These are phyloP conservation scores for Gnathonemus longibarbis DNA, from an alignment of 2,113 vertebrate genomes.

Conservation along the genomic window DNA sequence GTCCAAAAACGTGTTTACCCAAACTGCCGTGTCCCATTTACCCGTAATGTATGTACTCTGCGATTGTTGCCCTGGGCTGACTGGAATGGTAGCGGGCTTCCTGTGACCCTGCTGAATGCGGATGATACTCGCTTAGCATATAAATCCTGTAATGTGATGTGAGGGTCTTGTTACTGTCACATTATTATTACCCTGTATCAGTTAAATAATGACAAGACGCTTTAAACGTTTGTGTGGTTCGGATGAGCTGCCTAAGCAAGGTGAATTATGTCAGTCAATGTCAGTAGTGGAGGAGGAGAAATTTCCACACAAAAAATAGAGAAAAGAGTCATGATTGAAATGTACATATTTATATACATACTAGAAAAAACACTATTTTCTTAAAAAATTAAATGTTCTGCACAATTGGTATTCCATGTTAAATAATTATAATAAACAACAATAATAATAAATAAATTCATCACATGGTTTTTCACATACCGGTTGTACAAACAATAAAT, in stretches of 20 bases:
- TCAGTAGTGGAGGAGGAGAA: background rate
- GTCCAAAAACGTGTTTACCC: background rate
- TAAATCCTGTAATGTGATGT: background rate
- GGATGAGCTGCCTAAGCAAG: background rate
- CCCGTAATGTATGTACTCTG: background rate
- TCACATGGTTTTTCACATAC: slow-evolving; percentile 84
- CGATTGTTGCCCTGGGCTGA: background rate
- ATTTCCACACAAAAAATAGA: background rate
- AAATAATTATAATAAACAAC: slow-evolving; percentile 91
- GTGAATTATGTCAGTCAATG: background rate
- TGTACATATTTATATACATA: slow-evolving; percentile 60
- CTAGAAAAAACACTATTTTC: slow-evolving; percentile 50
- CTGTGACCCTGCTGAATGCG: background rate
- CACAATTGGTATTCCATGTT: slow-evolving; percentile 73
- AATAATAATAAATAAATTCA: slow-evolving; percentile 90
- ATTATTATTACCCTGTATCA: background rate
- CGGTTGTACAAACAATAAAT: slow-evolving; percentile 98
- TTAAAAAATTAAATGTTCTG: slow-evolving; percentile 55
- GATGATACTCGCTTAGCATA: background rate
- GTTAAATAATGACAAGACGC: background rate
- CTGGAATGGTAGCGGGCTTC: background rate
- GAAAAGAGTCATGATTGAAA: slow-evolving; percentile 36
- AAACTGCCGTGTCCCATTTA: background rate
- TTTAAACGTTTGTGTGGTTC: background rate
- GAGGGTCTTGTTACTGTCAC: background rate